Base-by-base conservation (phyloP, 2,113 vertebrate genomes). In the Halcyon malimbica region DNA sequence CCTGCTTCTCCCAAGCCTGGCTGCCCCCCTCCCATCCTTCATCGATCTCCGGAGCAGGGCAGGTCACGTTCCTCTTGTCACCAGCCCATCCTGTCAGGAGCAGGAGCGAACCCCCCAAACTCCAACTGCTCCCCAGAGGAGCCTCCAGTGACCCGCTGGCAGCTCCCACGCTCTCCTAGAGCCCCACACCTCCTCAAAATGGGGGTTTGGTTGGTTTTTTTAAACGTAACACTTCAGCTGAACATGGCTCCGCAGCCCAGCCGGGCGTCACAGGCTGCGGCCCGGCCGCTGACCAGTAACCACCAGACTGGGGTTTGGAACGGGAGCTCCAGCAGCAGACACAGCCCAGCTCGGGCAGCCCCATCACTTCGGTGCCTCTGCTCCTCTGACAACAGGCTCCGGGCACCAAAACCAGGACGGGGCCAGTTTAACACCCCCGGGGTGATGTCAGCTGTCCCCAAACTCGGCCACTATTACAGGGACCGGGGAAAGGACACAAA, bases 141-240 rank as follows among this genome's bases (percentile, higher is more conserved):
- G 74, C 42, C 76, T 3, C 3, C 29, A 21, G 53, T 0, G 0
- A 69, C 9, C 16, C 2, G 0, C 19, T 10, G 0, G 3, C 50
- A 12, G 14, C 78, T 20, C 69, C 59, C 46, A 17, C 0, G 0
- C 53, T 6, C 17, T 14, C 69, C 73, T 12, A 33, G 20, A 63
- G 88, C 37, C 0, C 62, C 56, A 10, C 0, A 0, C 2, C 0
- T 21, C 33, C 77, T 69, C 78, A 6, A 51, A 64, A 42, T 9
- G 7, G 23, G 35, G 35, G 35, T 35, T 35, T 35, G 35, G 35
- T 35, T 35, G 35, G 6, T 35, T 35, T 35, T 56, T 31, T 17
- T 13, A 63, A 67, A 59, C 21, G 21, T 2, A 14, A 54, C n/a
- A 41, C 28, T 46, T 17, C 23, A 23, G 67, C 29, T 71, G 29